Evolutionary conservation across 2,113 vertebrate species (phyloP).

Genomic region (Amblyopsis rosae): DNA sequence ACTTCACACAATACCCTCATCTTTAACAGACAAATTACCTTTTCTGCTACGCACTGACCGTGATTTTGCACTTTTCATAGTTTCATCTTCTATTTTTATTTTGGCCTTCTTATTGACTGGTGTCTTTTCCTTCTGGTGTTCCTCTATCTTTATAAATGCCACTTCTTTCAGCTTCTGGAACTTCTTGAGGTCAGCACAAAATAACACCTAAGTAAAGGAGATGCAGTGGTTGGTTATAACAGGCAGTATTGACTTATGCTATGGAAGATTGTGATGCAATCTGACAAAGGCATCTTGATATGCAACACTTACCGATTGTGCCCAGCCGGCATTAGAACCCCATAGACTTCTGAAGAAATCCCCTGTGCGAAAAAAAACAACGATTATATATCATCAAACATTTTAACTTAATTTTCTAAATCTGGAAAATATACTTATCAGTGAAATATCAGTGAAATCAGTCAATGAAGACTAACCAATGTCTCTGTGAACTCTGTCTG

Average conservation of each 20-base stretch:
- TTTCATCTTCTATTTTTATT: conserved; percentile 23
- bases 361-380: conserved; percentile 70
- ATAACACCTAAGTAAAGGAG: conserved; percentile 80
- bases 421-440: neutral
- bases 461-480: conserved; percentile 79
- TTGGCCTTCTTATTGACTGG: conserved; percentile 22
- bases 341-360: conserved; percentile 89
- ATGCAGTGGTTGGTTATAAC: conserved; percentile 4
- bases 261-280: neutral
- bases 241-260: neutral
- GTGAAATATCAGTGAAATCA: neutral
- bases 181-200: conserved; percentile 87
- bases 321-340: conserved; percentile 92
- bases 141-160: conserved; percentile 32
- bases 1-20: conserved; percentile 23
- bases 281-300: neutral
- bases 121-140: conserved; percentile 25
- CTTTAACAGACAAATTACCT: conserved; percentile 34
- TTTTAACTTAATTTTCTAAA: neutral
- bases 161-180: conserved; percentile 73
- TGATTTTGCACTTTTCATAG: conserved; percentile 17
- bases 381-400: neutral
- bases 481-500: conserved; percentile 81
- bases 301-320: conserved; percentile 86
- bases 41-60: conserved; percentile 28